Conservation (phyloP, 2,113 vertebrate genomes). For the Pionites leucogaster region DNA sequence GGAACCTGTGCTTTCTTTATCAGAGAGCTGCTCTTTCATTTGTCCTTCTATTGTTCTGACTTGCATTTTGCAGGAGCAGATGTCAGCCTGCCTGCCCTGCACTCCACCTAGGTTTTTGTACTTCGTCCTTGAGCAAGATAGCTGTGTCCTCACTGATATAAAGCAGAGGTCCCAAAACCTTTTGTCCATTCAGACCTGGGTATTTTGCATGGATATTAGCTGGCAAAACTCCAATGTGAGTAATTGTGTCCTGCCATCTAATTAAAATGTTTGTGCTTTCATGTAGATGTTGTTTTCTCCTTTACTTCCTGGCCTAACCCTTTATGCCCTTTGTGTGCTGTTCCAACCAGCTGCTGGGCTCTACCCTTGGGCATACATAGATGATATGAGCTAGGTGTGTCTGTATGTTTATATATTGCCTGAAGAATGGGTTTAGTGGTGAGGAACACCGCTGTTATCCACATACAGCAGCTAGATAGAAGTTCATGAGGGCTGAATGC, state of each 20-base stretch:
- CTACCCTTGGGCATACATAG: not conserved
- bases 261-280: not conserved
- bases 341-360: not conserved
- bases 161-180: not conserved
- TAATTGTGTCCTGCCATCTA: not conserved
- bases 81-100: not conserved
- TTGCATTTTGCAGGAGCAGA: not conserved
- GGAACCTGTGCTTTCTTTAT: not conserved
- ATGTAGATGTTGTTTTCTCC: not conserved
- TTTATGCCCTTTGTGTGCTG: not conserved
- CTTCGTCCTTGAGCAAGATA: not conserved
- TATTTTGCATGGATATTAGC: not conserved
- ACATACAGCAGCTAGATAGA: not conserved
- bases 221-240: not conserved
- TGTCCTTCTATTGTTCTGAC: not conserved
- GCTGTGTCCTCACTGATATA: not conserved
- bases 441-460: fast-evolving
- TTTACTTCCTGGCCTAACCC: not conserved
- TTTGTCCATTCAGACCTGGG: not conserved
- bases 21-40: not conserved
- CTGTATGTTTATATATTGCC: not conserved
- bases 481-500: not conserved
- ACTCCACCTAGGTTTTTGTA: not conserved
- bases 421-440: not conserved
- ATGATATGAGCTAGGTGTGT: not conserved